Base-by-base conservation (phyloP, 2,113 vertebrate species). In the Chloebia gouldiae region DNA sequence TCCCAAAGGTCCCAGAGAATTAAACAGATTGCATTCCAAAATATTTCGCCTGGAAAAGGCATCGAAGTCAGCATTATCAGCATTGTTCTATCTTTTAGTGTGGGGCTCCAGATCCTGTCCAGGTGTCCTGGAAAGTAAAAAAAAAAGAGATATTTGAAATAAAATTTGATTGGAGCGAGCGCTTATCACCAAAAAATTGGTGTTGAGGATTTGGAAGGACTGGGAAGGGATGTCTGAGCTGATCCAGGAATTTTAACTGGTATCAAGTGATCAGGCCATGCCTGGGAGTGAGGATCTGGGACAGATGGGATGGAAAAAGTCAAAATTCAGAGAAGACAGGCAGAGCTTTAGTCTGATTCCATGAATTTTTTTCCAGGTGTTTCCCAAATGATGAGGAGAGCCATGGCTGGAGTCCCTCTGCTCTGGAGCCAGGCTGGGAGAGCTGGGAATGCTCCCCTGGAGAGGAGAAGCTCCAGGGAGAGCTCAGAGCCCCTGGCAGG, bases 221-320 rank as follows among this genome's bases (percentile, higher is more conserved):
- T 60, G 40, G 51, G 44, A 25, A 25, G 60, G 42, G 31, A 31
- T 3, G 12, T 13, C 13, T 47, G 57, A 72, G 49, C 3, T 11
- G 27, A 45, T 45, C 33, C 49, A 37, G 27, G 39, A 51, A 53
- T 72, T 83, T 64, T 77, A 51, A 16, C 3, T 7, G 66, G 22
- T 0, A 1, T 42, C 15, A 9, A 11, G n/a, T 3, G 33, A n/a
- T 35, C 0, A 0, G 42, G 9, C 22, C 1, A 3, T n/a, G 33
- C 9, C 40, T 10, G 50, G 49, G 44, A 33, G 7, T 1, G 13
- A 19, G 7, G 40, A 28, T 7, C 42, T 35, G 53, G 59, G 35
- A n/a, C 20, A 44, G 35, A 4, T 10, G 77, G 35, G 18, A 21
- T 3, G 13, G 47, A 4, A 35, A 33, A 72, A 44, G 20, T 31